A percentile compares a stretch with the other conserved stretches of the same genome.
These are phyloP conservation scores for Lathamus discolor DNA, from an alignment of 2,113 vertebrate species.

Conservation along the genomic window DNA sequence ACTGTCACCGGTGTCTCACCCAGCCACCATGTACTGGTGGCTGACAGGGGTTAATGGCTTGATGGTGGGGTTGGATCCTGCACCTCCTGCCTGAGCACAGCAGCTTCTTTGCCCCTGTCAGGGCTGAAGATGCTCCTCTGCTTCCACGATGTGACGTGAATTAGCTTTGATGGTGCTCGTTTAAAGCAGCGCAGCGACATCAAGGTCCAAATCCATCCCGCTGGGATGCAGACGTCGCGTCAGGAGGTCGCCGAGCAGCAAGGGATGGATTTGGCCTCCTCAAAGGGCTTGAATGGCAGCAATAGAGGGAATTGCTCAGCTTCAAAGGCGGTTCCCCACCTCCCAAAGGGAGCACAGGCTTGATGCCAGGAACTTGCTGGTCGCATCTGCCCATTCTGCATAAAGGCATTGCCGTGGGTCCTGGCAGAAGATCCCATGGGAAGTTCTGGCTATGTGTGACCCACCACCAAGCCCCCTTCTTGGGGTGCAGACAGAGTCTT, in stretches of 20 bases:
- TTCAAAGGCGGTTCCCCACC: neutral
- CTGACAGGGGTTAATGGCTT: neutral
- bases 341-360: neutral
- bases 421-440: neutral
- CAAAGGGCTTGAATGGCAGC: neutral
- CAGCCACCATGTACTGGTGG: rapidly evolving
- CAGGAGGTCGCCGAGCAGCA: neutral
- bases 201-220: neutral
- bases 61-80: neutral
- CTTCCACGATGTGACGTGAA: neutral
- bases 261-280: neutral
- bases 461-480: neutral
- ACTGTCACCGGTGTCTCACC: neutral
- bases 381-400: rapidly evolving
- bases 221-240: rapidly evolving
- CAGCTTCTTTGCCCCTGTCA: neutral
- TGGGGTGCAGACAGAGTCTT: neutral
- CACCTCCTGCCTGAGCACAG: neutral
- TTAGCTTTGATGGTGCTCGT: neutral
- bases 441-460: neutral
- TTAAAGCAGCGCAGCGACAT: neutral
- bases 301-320: neutral
- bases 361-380: rapidly evolving
- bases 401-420: rapidly evolving
- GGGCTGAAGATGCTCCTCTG: neutral